These are phyloP conservation scores for Seira musarum DNA, from an alignment of 2,888 invertebrate genomes.

Conservation along the genomic window DNA sequence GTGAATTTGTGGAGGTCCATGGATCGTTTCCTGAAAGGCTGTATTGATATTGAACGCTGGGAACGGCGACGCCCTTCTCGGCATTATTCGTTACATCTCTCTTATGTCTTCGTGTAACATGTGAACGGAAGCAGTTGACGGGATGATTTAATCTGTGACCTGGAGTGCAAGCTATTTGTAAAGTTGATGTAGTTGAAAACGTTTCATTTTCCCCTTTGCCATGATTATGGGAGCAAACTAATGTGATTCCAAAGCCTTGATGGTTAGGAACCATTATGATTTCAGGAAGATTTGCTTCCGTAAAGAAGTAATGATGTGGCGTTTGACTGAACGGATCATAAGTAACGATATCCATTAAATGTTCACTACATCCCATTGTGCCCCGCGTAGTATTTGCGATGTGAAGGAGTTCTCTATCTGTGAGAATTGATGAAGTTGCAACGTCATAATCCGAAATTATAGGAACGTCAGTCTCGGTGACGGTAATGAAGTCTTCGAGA, in stretches of 20 bases:
- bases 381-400: slow-evolving; percentile 52
- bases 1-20: slow-evolving; percentile 37
- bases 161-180: slow-evolving; percentile 66
- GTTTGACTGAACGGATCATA: slow-evolving; percentile 68
- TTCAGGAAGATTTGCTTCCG: slow-evolving; percentile 59
- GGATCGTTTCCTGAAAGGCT: slow-evolving; percentile 43
- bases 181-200: slow-evolving; percentile 31
- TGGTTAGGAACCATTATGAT: slow-evolving; percentile 66
- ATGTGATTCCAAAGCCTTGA: slow-evolving; percentile 67
- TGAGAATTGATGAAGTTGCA: slow-evolving; percentile 66
- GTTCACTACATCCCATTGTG: slow-evolving; percentile 55
- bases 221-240: slow-evolving; percentile 57
- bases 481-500: slow-evolving; percentile 63
- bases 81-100: slow-evolving; percentile 32
- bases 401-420: slow-evolving; percentile 47
- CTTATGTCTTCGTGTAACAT: slow-evolving; percentile 53
- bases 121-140: slow-evolving; percentile 65
- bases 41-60: slow-evolving; percentile 55
- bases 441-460: slow-evolving; percentile 64
- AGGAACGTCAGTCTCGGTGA: slow-evolving; percentile 26
- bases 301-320: slow-evolving; percentile 61
- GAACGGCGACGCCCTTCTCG: slow-evolving; percentile 10
- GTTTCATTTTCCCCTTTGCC: not conserved
- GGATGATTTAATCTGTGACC: slow-evolving; percentile 56
- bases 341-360: slow-evolving; percentile 61